phyloP scores from a whole-genome alignment of 1,140 invertebrate species.

The Pemphigus obesinymphae region DNA sequence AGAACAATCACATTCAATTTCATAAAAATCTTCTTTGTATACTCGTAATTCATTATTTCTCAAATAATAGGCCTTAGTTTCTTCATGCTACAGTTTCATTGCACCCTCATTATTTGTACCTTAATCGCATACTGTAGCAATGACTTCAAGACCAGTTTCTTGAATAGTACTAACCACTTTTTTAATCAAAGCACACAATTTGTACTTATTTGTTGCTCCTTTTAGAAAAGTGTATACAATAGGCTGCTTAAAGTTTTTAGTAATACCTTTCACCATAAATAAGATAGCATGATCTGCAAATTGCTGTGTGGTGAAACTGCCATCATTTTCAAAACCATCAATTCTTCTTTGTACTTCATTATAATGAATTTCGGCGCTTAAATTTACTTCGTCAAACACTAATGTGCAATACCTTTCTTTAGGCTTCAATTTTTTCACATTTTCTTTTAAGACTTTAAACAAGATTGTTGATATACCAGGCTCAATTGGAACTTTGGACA shows the following conservation, averaged over 20 bases:
- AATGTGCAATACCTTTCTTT: background rate
- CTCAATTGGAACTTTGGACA: background rate
- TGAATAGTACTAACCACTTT: background rate
- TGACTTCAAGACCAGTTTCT: background rate
- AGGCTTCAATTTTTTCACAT: background rate
- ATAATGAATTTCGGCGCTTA: background rate
- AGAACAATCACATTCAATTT: background rate
- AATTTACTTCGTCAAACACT: background rate
- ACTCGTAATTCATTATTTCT: background rate
- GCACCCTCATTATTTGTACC: background rate
- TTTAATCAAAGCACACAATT: conserved; percentile 1
- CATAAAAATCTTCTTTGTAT: background rate
- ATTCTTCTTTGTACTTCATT: background rate
- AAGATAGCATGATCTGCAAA: background rate
- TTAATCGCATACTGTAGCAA: background rate
- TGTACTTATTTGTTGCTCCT: background rate
- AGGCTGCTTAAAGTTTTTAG: conserved; percentile 8
- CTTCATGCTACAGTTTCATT: background rate
- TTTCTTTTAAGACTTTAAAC: background rate
- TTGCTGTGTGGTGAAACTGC: background rate
- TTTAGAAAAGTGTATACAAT: conserved; percentile 6
- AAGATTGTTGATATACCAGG: background rate
- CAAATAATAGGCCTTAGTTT: background rate
- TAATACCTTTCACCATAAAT: background rate
- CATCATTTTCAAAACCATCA: background rate